Evolutionary conservation across 2,797 vertebrate genomes (phyloP).

Genomic region (Tadarida brasiliensis): DNA sequence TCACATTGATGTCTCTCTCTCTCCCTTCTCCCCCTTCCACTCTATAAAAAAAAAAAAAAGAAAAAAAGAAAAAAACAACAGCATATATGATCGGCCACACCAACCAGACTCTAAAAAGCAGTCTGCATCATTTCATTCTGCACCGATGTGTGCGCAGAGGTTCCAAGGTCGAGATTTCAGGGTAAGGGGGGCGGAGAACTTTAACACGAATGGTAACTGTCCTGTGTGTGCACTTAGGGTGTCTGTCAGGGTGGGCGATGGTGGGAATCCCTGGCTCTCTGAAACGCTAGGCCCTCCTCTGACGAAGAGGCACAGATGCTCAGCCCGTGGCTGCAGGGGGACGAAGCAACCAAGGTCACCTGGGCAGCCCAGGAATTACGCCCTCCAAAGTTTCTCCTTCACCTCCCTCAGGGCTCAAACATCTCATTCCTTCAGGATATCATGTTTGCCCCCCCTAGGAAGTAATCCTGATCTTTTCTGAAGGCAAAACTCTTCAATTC

Average conservation of each 20-base stretch:
- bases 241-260: background rate
- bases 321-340: background rate
- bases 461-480: background rate
- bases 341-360: background rate
- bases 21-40: too few species aligned
- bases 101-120: slow-evolving; percentile 50
- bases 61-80: too few species aligned
- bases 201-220: background rate
- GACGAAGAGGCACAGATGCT: background rate
- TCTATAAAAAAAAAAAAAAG: too few species aligned
- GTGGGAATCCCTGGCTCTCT: background rate
- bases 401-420: background rate
- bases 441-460: background rate
- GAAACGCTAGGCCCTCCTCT: background rate
- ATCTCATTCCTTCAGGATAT: background rate
- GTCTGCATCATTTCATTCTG: background rate
- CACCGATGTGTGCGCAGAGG: background rate
- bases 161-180: slow-evolving; percentile 20
- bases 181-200: background rate
- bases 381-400: background rate
- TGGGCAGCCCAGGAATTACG: background rate
- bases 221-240: background rate
- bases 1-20: too few species aligned
- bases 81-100: slow-evolving; percentile 67
- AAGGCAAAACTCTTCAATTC: background rate